phyloP scores from a whole-genome alignment of 2,113 vertebrate species.

The Antechinus stuartii region DNA sequence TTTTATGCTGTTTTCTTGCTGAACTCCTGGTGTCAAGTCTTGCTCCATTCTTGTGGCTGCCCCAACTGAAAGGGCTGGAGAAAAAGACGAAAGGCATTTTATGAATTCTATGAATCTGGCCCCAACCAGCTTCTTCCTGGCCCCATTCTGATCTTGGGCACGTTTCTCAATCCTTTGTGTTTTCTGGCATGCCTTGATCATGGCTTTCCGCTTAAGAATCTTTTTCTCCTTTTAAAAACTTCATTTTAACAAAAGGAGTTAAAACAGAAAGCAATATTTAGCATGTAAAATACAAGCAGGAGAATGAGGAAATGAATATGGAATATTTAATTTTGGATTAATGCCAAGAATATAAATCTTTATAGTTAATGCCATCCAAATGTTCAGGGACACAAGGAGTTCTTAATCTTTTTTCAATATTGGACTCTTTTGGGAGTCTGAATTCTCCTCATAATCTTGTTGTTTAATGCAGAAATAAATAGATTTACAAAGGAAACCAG shows the following conservation, averaged over 20 bases:
- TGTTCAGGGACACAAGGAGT: neutral
- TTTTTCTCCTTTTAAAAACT: neutral
- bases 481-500: neutral
- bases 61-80: neutral
- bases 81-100: neutral
- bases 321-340: constrained; percentile 8
- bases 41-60: neutral
- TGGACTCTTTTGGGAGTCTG: neutral
- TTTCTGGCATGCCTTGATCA: neutral
- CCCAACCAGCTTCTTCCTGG: neutral
- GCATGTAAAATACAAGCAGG: neutral
- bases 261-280: neutral
- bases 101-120: neutral
- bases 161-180: neutral
- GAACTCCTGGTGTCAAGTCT: neutral
- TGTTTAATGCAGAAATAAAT: neutral
- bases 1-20: neutral
- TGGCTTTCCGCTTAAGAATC: neutral
- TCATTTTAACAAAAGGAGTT: neutral
- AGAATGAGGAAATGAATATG: neutral
- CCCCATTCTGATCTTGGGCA: neutral
- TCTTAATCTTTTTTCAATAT: neutral
- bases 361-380: constrained; percentile 33
- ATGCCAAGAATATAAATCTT: neutral
- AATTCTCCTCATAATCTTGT: neutral